Evolutionary conservation across 2,888 invertebrate genomes (phyloP), one percentile per base, ranked within the genome.

Genomic region (Troides helena): DNA sequence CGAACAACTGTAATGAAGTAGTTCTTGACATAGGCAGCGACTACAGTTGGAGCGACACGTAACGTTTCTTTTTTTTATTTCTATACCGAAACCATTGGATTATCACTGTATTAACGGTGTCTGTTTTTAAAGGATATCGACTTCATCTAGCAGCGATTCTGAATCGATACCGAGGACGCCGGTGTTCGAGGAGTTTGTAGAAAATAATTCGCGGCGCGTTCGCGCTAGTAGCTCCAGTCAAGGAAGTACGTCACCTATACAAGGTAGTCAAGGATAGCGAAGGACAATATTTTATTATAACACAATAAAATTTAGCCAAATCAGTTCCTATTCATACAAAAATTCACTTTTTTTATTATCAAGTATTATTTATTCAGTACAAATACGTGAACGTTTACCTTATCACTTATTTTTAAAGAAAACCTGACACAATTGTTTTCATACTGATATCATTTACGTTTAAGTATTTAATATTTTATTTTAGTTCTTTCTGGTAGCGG

Each of bases 11-110:
- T 79, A 89, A 82, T 50, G 92, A 93, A 7, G 87, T 90, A 0
- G 88, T 92, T 0, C 83, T 93, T 3, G 92, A 93, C 73, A 90
- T 93, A 72, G 91, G 88, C 72, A 92, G 91, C 68, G 93, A 93
- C 72, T 87, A 82, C 74, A 92, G 90, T 67, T 92, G 91, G 88
- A 93, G 91, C 71, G 92, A 92, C 69, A 86, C 88, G 92, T 91
- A 74, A 82, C 85, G 79, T 23, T 67, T 50, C 62, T 23, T 57
- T 65, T 65, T 39, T 25, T 61, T 8, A 53, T 53, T 53, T n/a
- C n/a, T n/a, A n/a, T 53, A 53, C 6, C n/a, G n/a, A 46, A 53
- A n/a, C 18, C 10, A n/a, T 53, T n/a, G 7, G 53, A n/a, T 3
- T n/a, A 53, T 53, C 7, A n/a, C 10, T 58, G 12, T 23, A 58